Conservation (phyloP, 2,888 invertebrate genomes). For the Leucoptera coffeella region DNA sequence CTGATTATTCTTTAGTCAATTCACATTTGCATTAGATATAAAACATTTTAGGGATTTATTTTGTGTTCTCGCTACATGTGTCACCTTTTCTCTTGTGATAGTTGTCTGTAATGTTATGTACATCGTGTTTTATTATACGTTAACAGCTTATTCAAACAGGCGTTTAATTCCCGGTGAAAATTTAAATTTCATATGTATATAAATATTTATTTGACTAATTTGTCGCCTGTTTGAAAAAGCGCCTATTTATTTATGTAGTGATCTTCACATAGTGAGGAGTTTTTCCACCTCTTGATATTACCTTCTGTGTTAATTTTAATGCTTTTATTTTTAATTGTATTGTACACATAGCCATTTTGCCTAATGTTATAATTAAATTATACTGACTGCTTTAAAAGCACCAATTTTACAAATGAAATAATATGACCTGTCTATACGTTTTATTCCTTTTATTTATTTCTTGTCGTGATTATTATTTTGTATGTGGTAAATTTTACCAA, state of each 20-base stretch:
- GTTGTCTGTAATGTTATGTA: no score
- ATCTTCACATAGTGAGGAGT: conserved; percentile 34
- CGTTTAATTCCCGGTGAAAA: background rate
- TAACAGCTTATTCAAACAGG: no score
- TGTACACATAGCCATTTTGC: conserved; percentile 52
- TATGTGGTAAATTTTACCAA: conserved; percentile 53
- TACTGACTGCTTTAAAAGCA: conserved; percentile 53
- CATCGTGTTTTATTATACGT: no score
- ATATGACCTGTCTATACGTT: conserved; percentile 52
- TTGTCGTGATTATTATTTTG: conserved; percentile 53
- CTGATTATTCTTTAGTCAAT: no score
- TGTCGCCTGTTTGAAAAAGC: background rate
- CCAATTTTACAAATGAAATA: conserved; percentile 52
- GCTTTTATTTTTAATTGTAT: conserved; percentile 41
- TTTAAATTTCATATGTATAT: background rate
- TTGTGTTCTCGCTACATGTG: no score
- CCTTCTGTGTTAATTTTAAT: conserved; percentile 41
- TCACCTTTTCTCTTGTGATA: no score
- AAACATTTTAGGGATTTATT: no score
- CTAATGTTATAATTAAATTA: conserved; percentile 52
- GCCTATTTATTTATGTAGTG: background rate
- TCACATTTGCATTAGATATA: no score
- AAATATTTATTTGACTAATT: background rate
- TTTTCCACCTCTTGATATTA: conserved; percentile 47
- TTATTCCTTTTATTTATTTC: conserved; percentile 52